Evolutionary conservation across 1,140 invertebrate genomes (phyloP).

Genomic region (Magallana ariakensis): DNA sequence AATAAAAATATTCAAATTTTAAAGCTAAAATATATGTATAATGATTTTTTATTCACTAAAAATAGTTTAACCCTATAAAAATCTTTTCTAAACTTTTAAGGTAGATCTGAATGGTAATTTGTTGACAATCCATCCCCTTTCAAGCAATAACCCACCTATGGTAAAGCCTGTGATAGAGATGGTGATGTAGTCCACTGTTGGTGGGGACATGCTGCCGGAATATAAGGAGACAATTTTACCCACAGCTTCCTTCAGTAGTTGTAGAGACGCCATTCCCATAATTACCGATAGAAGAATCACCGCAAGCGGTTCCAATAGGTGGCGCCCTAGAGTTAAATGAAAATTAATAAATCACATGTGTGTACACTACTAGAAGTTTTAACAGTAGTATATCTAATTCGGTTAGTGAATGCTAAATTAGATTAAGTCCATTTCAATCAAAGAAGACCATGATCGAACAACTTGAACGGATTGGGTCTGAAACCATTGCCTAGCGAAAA

Average conservation of each 20-base stretch:
- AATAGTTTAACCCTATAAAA: too few relatives aligned
- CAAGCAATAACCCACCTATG: constrained; percentile 61
- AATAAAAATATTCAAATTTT: too few relatives aligned
- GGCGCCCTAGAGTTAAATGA: constrained; percentile 67
- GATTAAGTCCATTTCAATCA: too few relatives aligned
- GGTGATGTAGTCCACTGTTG: constrained; percentile 69
- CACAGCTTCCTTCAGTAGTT: constrained; percentile 78
- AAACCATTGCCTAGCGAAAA: too few relatives aligned
- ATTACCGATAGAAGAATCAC: constrained; percentile 79
- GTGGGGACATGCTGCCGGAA: constrained; percentile 24
- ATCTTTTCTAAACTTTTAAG: too few relatives aligned
- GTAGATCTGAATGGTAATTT: too few relatives aligned
- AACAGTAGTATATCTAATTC: not conserved
- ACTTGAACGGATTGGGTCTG: too few relatives aligned
- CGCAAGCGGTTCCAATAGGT: constrained; percentile 80
- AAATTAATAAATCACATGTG: not conserved
- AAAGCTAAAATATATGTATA: too few relatives aligned
- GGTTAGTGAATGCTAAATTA: too few relatives aligned
- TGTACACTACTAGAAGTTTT: not conserved
- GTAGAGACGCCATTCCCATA: constrained; percentile 80
- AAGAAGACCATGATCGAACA: too few relatives aligned
- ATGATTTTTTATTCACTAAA: too few relatives aligned
- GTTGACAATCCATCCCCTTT: too few relatives aligned
- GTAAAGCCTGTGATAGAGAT: constrained; percentile 77
- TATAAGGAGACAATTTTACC: constrained; percentile 67